Conservation (phyloP, 2,888 invertebrate genomes). For the Schrankia costaestrigalis region DNA sequence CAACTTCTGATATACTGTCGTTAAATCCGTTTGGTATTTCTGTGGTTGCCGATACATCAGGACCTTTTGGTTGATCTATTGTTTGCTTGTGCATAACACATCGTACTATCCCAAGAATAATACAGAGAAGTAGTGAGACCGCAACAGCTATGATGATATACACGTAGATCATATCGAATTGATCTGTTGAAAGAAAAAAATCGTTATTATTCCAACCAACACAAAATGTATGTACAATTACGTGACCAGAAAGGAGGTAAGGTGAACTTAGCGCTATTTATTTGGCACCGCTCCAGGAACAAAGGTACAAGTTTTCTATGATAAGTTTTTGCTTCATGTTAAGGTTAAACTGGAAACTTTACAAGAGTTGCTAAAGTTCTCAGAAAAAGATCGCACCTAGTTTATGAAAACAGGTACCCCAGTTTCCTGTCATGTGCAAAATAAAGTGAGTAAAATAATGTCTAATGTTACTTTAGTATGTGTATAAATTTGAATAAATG, state of each 20-base stretch:
- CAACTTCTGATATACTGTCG: slow-evolving; percentile 92
- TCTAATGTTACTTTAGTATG: no score
- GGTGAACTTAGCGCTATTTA: no score
- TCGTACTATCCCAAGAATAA: slow-evolving; percentile 85
- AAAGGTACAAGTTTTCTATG: background rate
- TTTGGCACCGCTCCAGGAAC: background rate
- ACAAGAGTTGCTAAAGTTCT: no score
- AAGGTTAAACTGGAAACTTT: background rate
- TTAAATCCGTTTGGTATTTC: slow-evolving; percentile 90
- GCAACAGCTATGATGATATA: slow-evolving; percentile 90
- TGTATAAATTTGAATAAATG: no score
- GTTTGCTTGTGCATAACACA: slow-evolving; percentile 85
- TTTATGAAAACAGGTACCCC: no score
- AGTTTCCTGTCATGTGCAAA: no score
- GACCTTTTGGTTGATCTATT: slow-evolving; percentile 84
- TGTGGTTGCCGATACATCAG: slow-evolving; percentile 86
- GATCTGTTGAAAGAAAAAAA: slow-evolving; percentile 76
- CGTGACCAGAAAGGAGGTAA: no score
- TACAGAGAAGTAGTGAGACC: slow-evolving; percentile 85
- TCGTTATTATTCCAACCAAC: no score
- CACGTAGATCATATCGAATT: slow-evolving; percentile 89
- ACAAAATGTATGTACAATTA: no score
- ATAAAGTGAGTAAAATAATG: no score
- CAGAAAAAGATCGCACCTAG: no score
- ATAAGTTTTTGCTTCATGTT: slow-evolving; percentile 2